Conservation (phyloP, 2,797 vertebrate genomes). For the Scarus forsteni region DNA sequence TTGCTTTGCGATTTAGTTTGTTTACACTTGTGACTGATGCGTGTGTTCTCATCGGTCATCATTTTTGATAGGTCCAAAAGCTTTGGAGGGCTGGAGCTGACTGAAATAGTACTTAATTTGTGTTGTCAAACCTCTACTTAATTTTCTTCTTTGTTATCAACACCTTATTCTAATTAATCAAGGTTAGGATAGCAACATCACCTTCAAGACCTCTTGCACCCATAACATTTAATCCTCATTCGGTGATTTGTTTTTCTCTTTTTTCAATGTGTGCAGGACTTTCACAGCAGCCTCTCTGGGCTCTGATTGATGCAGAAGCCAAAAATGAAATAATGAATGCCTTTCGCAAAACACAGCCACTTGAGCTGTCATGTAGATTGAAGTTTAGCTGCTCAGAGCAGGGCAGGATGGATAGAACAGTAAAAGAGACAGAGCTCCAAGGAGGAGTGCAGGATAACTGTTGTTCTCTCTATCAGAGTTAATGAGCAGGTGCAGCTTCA, state of each 20-base stretch:
- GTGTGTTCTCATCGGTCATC: no score
- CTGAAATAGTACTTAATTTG: no score
- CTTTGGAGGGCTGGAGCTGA: no score
- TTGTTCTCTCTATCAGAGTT: conserved; percentile 68
- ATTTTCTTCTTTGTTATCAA: no score
- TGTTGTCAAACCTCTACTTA: no score
- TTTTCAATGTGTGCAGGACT: conserved; percentile 2
- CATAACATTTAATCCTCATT: conserved; percentile 22
- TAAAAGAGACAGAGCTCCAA: conserved; percentile 29
- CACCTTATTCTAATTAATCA: no score
- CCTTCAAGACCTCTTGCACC: conserved; percentile 22
- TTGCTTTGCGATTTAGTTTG: no score
- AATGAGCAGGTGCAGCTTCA: conserved; percentile 71
- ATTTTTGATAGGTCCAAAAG: no score
- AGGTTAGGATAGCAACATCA: neutral
- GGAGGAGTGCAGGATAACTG: conserved; percentile 40
- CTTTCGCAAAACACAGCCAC: conserved; percentile 58
- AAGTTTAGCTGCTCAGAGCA: conserved; percentile 47
- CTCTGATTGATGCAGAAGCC: conserved; percentile 49
- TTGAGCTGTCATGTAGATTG: conserved; percentile 58
- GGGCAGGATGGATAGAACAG: conserved; percentile 22
- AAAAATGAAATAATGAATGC: conserved; percentile 48
- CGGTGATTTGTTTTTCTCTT: conserved; percentile 17
- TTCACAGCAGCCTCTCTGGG: conserved; percentile 37
- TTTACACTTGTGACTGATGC: no score